phyloP scores from a whole-genome alignment of 2,888 invertebrate genomes.

The Rutpela maculata region DNA sequence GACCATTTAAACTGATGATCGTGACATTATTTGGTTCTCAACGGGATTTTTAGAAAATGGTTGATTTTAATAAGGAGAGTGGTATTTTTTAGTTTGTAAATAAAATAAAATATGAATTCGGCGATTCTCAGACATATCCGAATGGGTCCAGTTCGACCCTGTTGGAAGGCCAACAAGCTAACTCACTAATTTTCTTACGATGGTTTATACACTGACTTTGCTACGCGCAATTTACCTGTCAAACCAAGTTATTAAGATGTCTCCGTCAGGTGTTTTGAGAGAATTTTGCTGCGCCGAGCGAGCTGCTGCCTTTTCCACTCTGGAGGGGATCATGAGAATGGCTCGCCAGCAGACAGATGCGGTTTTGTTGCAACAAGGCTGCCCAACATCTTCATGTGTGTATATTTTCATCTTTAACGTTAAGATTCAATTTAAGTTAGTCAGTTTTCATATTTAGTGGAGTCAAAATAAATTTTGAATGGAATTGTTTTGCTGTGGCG shows the following conservation, averaged over 20 bases:
- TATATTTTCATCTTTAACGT: background rate
- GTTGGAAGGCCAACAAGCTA: background rate
- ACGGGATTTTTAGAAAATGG: no score
- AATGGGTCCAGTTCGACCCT: constrained; percentile 15
- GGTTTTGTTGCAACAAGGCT: background rate
- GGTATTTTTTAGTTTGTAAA: no score
- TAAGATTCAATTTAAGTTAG: no score
- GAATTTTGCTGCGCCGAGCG: background rate
- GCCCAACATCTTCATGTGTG: background rate
- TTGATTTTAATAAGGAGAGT: no score
- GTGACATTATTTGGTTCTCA: no score
- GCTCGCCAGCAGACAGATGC: constrained; percentile 18
- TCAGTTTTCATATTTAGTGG: no score
- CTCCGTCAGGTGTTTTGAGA: constrained; percentile 53
- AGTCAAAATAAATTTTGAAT: no score
- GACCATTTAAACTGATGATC: no score
- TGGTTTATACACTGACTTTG: constrained; percentile 47
- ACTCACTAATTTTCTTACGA: constrained; percentile 40
- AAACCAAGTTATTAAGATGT: constrained; percentile 65
- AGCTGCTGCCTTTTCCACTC: constrained; percentile 18
- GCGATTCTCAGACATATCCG: background rate
- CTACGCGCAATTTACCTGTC: constrained; percentile 64
- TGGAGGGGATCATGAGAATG: constrained; percentile 41
- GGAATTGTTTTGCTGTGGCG: no score
- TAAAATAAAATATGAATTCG: no score